A percentile compares a stretch with the other conserved stretches of the same genome.
Evolutionary conservation across 2,888 invertebrate genomes (phyloP).

Genomic region (Drosophila niveifrons): DNA sequence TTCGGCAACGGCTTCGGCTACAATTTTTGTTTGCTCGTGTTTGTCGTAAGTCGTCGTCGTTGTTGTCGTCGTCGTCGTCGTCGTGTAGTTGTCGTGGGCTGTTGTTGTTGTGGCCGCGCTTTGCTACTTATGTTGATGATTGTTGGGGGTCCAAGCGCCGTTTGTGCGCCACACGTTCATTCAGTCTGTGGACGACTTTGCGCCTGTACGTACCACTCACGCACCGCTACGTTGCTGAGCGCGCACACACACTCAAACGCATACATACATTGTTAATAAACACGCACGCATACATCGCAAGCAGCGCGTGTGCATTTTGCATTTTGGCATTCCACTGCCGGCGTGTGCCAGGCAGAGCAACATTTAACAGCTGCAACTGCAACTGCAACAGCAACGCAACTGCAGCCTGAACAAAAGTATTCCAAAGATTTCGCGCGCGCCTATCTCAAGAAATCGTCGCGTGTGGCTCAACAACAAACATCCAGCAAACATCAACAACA

Average conservation of each 20-base stretch:
- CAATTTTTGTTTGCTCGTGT: slow-evolving; percentile 76
- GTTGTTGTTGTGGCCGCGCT: slow-evolving; percentile 59
- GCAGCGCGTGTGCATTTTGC: slow-evolving; percentile 63
- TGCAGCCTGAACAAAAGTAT: slow-evolving; percentile 47
- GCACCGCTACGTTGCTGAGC: slow-evolving; percentile 63
- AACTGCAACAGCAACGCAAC: slow-evolving; percentile 37
- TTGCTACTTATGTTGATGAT: slow-evolving; percentile 77
- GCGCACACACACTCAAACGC: slow-evolving; percentile 48
- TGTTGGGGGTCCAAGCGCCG: slow-evolving; percentile 82
- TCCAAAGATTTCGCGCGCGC: slow-evolving; percentile 61
- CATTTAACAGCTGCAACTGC: slow-evolving; percentile 61
- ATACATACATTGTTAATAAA: slow-evolving; percentile 2
- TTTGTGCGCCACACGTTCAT: slow-evolving; percentile 82
- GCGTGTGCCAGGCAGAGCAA: slow-evolving; percentile 71
- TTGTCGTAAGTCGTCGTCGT: slow-evolving; percentile 72
- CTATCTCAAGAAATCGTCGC: slow-evolving; percentile 56
- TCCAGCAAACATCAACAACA: slow-evolving; percentile 13
- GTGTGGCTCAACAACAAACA: slow-evolving; percentile 52
- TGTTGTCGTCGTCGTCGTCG: slow-evolving; percentile 44
- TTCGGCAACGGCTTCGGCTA: slow-evolving; percentile 67
- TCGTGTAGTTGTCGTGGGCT: slow-evolving; percentile 49
- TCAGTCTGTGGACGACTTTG: slow-evolving; percentile 84
- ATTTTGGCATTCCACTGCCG: slow-evolving; percentile 70
- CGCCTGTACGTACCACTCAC: slow-evolving; percentile 83
- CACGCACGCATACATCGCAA: slow-evolving; percentile 11